A percentile compares a stretch with the other conserved stretches of the same genome.
These are phyloP conservation scores for Phymanthus crucifer DNA, from an alignment of 92 coral and sea anemone genomes.

Conservation along the genomic window DNA sequence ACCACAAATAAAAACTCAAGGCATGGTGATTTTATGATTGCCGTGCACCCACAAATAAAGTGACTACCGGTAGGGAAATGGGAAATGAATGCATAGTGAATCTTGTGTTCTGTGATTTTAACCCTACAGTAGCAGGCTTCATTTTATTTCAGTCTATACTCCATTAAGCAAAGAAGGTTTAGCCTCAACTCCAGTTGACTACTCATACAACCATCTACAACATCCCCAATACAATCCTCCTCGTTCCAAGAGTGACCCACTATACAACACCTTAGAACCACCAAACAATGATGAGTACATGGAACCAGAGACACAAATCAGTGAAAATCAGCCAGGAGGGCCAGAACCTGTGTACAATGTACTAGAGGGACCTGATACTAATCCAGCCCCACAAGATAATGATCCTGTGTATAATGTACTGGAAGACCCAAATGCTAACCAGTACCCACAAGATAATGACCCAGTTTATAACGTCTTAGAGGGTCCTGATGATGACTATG, in stretches of 20 bases:
- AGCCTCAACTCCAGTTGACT: neutral
- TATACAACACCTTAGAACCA: too few species aligned
- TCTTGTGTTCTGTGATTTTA: too few species aligned
- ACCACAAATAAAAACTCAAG: too few species aligned
- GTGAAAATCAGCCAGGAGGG: neutral
- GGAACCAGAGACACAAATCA: slow-evolving; percentile 18
- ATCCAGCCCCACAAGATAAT: slow-evolving; percentile 11
- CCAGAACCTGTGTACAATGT: slow-evolving; percentile 28
- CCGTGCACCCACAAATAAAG: too few species aligned
- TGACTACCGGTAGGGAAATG: too few species aligned
- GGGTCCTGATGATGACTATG: slow-evolving; percentile 28
- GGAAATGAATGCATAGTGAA: too few species aligned
- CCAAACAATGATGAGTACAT: neutral
- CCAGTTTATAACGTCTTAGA: slow-evolving; percentile 47
- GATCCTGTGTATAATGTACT: slow-evolving; percentile 42
- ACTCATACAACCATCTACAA: slow-evolving; percentile 12
- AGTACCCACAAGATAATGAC: slow-evolving; percentile 22
- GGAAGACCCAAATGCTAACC: slow-evolving; percentile 10
- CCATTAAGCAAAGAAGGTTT: neutral
- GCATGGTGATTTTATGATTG: too few species aligned
- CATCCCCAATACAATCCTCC: slow-evolving; percentile 3
- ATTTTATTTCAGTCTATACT: slow-evolving; percentile 9
- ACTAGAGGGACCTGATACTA: slow-evolving; percentile 18
- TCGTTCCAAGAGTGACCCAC: slow-evolving; percentile 20
- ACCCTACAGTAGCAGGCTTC: too few species aligned